These are phyloP conservation scores for Baccha elongata DNA, from an alignment of 2,888 invertebrate genomes.

Conservation along the genomic window DNA sequence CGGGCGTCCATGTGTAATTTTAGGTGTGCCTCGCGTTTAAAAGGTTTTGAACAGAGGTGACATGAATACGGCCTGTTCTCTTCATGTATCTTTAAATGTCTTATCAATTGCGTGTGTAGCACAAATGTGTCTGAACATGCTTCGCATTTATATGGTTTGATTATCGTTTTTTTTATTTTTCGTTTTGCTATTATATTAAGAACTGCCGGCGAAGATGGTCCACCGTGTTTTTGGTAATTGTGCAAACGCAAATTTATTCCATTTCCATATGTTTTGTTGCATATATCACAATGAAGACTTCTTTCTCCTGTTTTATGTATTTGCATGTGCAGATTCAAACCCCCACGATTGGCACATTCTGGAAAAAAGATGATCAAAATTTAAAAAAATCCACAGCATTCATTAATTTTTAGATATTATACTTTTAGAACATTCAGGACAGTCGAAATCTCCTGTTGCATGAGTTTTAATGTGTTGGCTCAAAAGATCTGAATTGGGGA, in stretches of 20 bases:
- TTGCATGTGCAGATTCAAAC: constrained; percentile 11
- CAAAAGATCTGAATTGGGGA: constrained; percentile 11
- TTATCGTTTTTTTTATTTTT: constrained; percentile 8
- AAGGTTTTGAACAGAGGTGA: constrained; percentile 24
- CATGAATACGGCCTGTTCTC: constrained; percentile 44
- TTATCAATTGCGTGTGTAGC: constrained; percentile 42
- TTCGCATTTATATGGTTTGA: constrained; percentile 53
- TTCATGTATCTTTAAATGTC: constrained; percentile 38
- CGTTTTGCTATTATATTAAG: constrained; percentile 40
- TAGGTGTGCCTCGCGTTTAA: constrained; percentile 46
- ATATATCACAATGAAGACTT: constrained; percentile 17
- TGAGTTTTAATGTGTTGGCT: constrained; percentile 20
- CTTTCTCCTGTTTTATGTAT: constrained; percentile 15
- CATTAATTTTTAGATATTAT: neutral
- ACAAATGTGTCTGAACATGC: constrained; percentile 35
- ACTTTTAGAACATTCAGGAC: constrained; percentile 7
- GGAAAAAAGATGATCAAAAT: neutral
- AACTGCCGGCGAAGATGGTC: constrained; percentile 32
- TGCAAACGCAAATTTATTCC: constrained; percentile 40
- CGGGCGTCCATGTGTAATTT: constrained; percentile 48
- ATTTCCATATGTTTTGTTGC: constrained; percentile 17
- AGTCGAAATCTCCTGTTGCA: neutral
- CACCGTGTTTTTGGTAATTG: constrained; percentile 44
- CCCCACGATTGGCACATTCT: neutral
- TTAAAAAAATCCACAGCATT: no score